Percentiles rank a stretch among this genome's conserved stretches.
Conservation (phyloP, 2,888 invertebrate genomes). For the Hermaeophaga mercurialis region DNA sequence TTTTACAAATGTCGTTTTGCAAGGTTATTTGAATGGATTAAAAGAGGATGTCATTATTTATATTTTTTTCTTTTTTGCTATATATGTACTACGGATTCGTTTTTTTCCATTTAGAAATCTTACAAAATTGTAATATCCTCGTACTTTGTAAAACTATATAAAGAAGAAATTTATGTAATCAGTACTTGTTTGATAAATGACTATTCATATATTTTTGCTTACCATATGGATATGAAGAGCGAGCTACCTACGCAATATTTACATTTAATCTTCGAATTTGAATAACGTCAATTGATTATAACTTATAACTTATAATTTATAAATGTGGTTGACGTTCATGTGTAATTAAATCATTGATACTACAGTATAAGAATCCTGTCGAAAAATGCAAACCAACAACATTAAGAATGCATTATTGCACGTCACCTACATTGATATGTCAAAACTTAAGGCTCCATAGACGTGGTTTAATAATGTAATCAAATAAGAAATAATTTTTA, state of each 20-base stretch:
- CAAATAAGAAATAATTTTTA: too few species aligned
- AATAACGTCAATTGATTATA: conserved; percentile 20
- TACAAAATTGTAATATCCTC: too few species aligned
- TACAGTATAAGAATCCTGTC: not conserved
- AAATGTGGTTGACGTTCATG: conserved; percentile 11
- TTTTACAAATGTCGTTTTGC: too few species aligned
- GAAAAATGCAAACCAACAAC: conserved; percentile 10
- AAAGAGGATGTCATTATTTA: too few species aligned
- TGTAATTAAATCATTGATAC: conserved; percentile 17
- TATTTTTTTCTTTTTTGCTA: too few species aligned
- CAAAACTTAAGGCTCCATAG: not conserved
- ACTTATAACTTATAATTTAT: too few species aligned
- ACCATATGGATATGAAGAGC: not conserved
- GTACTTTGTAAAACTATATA: too few species aligned
- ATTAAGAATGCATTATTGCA: conserved; percentile 15
- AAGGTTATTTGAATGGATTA: too few species aligned
- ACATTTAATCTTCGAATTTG: conserved; percentile 11
- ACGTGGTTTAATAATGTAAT: not conserved
- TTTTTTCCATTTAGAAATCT: too few species aligned
- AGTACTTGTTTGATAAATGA: not conserved
- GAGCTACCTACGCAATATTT: conserved; percentile 8
- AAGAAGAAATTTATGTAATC: too few species aligned
- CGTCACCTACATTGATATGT: conserved; percentile 1
- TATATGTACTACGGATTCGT: too few species aligned
- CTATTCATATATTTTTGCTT: not conserved